Conservation (phyloP, 2,113 vertebrate species). For the Cercopithecus mona region DNA sequence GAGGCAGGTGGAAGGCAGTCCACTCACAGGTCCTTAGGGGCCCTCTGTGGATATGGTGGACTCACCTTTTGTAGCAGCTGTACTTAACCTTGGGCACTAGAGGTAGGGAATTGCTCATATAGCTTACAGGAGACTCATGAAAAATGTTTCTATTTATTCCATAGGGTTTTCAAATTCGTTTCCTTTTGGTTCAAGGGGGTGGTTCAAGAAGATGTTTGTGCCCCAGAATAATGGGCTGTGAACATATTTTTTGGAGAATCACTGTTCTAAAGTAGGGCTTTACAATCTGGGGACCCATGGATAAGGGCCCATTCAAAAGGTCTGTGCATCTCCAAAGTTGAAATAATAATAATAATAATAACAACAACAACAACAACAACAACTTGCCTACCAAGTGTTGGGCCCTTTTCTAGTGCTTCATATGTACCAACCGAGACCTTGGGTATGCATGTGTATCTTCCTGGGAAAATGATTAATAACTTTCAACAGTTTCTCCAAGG, state of each 20-base stretch:
- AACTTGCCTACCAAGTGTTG: background rate
- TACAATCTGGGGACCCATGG: background rate
- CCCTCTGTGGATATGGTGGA: background rate
- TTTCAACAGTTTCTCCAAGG: constrained; percentile 26
- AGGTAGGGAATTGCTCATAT: background rate
- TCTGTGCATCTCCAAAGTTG: background rate
- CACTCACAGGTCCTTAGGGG: background rate
- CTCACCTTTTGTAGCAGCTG: background rate
- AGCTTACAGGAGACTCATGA: background rate
- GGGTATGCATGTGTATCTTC: background rate
- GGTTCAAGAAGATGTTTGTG: background rate
- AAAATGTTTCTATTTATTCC: background rate
- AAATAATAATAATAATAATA: background rate
- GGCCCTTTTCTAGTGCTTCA: background rate
- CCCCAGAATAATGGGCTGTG: background rate
- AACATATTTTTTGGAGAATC: background rate
- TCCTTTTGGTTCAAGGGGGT: background rate
- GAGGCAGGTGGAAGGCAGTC: background rate
- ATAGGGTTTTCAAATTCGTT: constrained; percentile 4
- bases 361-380: background rate
- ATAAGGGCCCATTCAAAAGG: background rate
- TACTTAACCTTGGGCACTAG: background rate
- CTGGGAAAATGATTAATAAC: background rate
- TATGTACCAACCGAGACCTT: background rate
- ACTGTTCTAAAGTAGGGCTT: background rate